Conservation (phyloP, 1,140 invertebrate genomes). For the Helicorthomorpha holstii region DNA sequence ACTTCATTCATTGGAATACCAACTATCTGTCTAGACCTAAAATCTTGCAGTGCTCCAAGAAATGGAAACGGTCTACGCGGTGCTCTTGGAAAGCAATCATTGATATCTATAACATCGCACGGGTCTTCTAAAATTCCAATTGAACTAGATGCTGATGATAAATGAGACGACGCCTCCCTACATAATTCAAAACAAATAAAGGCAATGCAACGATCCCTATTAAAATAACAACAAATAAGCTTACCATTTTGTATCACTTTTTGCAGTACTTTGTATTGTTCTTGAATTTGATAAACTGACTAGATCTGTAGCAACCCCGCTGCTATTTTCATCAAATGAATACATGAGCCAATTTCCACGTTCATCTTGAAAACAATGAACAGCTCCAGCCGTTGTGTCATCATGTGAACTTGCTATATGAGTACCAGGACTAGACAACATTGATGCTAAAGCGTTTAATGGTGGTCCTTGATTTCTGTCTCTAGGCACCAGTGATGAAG, state of each 20-base stretch:
- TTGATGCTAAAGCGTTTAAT: conserved; percentile 13
- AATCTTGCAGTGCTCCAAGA: conserved; percentile 15
- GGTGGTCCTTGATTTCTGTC: conserved; percentile 9
- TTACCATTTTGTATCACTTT: background rate
- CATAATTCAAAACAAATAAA: background rate
- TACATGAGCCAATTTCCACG: conserved; percentile 52
- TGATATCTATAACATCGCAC: conserved; percentile 18
- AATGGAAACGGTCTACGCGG: conserved; percentile 15
- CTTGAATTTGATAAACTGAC: conserved; percentile 17
- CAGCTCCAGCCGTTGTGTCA: conserved; percentile 68
- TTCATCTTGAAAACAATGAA: conserved; percentile 55
- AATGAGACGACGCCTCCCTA: conserved; percentile 4
- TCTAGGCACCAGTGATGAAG: background rate
- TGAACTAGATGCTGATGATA: conserved; percentile 37
- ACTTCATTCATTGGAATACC: conserved; percentile 4
- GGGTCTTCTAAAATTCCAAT: conserved; percentile 42
- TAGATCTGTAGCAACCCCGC: conserved; percentile 33
- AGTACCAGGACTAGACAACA: conserved; percentile 24
- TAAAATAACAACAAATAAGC: no score
- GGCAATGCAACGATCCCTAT: no score
- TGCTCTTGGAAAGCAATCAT: background rate
- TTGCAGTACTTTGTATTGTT: background rate
- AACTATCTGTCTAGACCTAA: conserved; percentile 9
- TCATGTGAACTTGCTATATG: conserved; percentile 69
- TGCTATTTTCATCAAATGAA: conserved; percentile 62